Evolutionary conservation across 2,888 invertebrate genomes (phyloP).

Genomic region (Anthophora plumipes): DNA sequence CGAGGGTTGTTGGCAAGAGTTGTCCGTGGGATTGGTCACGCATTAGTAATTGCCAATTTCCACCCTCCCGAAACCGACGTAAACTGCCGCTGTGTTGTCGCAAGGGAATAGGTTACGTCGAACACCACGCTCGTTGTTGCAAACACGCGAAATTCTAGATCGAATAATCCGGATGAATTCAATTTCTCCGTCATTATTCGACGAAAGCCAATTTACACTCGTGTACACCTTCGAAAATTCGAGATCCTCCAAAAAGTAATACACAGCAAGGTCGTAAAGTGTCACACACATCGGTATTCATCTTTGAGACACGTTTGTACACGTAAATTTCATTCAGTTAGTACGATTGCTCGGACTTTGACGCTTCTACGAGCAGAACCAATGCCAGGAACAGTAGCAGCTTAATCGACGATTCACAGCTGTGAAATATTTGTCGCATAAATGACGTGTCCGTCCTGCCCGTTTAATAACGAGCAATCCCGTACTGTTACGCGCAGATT

Average conservation of each 20-base stretch:
- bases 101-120: conserved; percentile 66
- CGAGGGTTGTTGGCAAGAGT: conserved; percentile 56
- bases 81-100: conserved; percentile 67
- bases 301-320: too few species aligned
- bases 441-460: conserved; percentile 19
- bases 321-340: background rate
- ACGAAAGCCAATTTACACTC: conserved; percentile 49
- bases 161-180: conserved; percentile 64
- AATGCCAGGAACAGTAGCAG: background rate
- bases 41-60: conserved; percentile 75
- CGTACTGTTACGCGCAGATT: conserved; percentile 44
- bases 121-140: conserved; percentile 61
- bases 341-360: too few species aligned
- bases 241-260: background rate
- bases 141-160: conserved; percentile 64
- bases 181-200: conserved; percentile 67
- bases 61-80: conserved; percentile 62
- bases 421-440: conserved; percentile 24
- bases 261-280: too few species aligned
- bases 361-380: background rate
- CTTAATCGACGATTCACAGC: conserved; percentile 19
- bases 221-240: background rate
- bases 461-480: conserved; percentile 34
- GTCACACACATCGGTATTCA: too few species aligned
- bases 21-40: conserved; percentile 68